Base-by-base conservation (phyloP, 2,888 invertebrate genomes). In the Diachrysia chrysitis region DNA sequence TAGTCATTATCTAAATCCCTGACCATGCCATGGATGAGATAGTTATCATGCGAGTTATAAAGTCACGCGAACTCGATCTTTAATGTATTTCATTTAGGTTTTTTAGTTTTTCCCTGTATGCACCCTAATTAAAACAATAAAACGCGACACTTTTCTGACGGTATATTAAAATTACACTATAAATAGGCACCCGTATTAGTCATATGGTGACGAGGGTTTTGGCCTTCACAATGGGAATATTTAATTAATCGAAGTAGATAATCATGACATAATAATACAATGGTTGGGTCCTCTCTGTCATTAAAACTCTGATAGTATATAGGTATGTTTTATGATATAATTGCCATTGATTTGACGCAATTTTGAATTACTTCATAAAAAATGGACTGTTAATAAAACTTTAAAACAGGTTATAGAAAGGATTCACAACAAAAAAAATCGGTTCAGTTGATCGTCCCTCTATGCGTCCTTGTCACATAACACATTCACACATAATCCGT, bases 221-320 rank as follows among this genome's bases (percentile, higher is more conserved):
- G 71, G 63, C 74, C 78, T 78, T 76, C 73, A 77, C 67, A 61
- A 48, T 67, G 14, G n/a, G 42, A 68, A 79, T 77, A 71, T 78
- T 67, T 63, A 69, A 77, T 78, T n/a, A n/a, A n/a, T n/a, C n/a
- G n/a, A n/a, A 59, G 51, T 72, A 69, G 60, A n/a, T 62, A 69
- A 72, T 69, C 71, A 71, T 73, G 60, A 57, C 56, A 72, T 67
- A 76, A 76, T 66, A 69, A 71, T 63, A 71, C 58, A 66, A 61
- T 64, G 61, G 60, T 61, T 19, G 19, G 48, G 19, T 53, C n/a
- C 12, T 57, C 53, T 37, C 14, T 56, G 4, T 42, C 63, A 19
- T 56, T 66, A 42, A 55, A 58, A 54, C 23, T 7, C 17, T 10
- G 14, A 73, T 62, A 56, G 23, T 21, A 72, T 63, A 54, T 17